Base-by-base conservation (phyloP, 2,888 invertebrate genomes). In the Andrena trimmerana region DNA sequence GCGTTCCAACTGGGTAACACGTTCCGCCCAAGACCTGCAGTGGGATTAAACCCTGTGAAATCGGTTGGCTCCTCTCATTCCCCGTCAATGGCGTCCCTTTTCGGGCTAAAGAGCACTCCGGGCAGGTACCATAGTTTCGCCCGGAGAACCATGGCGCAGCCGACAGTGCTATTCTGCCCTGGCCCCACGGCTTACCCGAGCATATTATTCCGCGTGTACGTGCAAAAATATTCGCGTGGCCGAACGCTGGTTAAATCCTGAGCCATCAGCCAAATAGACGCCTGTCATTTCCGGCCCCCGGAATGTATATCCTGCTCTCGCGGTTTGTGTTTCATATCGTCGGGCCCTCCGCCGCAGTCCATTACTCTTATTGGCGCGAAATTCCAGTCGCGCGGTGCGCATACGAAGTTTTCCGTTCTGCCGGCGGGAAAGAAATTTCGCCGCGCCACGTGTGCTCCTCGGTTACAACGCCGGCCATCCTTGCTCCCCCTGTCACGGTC, bases 281-380 rank as follows among this genome's bases (percentile, higher is more conserved):
- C 76, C 78, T 85, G 83, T 84, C 86, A 73, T 84, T 85, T 57
- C 59, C 74, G 33, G n/a, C n/a, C 20, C 20, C 62, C 29, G 10
- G 13, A 0, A n/a, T 8, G 8, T 13, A n/a, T 24, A 33, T 52
- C 52, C 57, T 6, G 48, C 48, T 31, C 33, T n/a, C 71, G 54
- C 36, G 73, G 29, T 57, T 50, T 20, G 48, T 50, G 80, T 86
- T 86, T 85, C 72, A 48, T 66, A 60, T 57, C 69, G 66, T 48
- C 66, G 16, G 57, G 71, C 57, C 76, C 71, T 60, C 75, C 60
- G 62, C 75, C 63, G 78, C 77, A 75, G 74, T 84, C 88, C 87
- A 88, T 88, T 88, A 88, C 87, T 77, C 87, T 88, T 88, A 88
- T 88, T 87, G 87, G 75, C 84, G 72, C 68, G 81, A 85, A 79